A percentile compares a stretch with the other conserved stretches of the same genome.
Conservation (phyloP, 2,113 vertebrate species). For the Nothobranchius kuhntae region DNA sequence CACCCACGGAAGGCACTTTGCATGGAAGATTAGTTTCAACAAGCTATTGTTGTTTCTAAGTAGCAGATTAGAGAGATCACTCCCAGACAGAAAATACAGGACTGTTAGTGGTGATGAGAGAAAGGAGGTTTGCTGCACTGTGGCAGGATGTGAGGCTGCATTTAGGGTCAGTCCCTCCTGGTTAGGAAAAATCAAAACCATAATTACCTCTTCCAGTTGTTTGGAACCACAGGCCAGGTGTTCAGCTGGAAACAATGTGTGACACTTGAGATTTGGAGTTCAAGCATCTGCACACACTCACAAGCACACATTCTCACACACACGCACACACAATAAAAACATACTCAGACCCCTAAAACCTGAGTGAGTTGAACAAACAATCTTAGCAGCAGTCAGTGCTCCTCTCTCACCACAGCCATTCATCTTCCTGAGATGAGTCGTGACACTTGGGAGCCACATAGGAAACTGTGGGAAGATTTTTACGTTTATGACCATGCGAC, state of each 20-base stretch:
- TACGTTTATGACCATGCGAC: slow-evolving; percentile 42
- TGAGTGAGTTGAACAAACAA: slow-evolving; percentile 41
- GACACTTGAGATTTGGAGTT: slow-evolving; percentile 49
- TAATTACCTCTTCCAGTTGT: slow-evolving; percentile 53
- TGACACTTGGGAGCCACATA: slow-evolving; percentile 42
- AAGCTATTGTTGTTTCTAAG: slow-evolving; percentile 55
- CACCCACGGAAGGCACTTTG: slow-evolving; percentile 34
- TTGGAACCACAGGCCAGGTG: slow-evolving; percentile 52
- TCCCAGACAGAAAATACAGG: slow-evolving; percentile 20
- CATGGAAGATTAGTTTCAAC: slow-evolving; percentile 43
- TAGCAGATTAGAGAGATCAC: slow-evolving; percentile 37
- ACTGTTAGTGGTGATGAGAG: slow-evolving; percentile 29
- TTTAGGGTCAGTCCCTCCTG: slow-evolving; percentile 32
- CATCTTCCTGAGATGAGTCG: slow-evolving; percentile 50
- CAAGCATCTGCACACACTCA: slow-evolving; percentile 27
- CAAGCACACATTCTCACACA: background rate
- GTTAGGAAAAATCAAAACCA: slow-evolving; percentile 48
- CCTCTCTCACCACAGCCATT: slow-evolving; percentile 51
- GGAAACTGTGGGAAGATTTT: slow-evolving; percentile 47
- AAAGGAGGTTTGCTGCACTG: slow-evolving; percentile 18
- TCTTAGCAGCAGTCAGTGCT: slow-evolving; percentile 1
- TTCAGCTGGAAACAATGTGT: slow-evolving; percentile 53
- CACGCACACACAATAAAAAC: slow-evolving; percentile 3
- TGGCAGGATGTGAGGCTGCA: background rate
- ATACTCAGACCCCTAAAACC: slow-evolving; percentile 6